Conservation (phyloP, 2,888 invertebrate species). For the Tricholauxania praeusta region DNA sequence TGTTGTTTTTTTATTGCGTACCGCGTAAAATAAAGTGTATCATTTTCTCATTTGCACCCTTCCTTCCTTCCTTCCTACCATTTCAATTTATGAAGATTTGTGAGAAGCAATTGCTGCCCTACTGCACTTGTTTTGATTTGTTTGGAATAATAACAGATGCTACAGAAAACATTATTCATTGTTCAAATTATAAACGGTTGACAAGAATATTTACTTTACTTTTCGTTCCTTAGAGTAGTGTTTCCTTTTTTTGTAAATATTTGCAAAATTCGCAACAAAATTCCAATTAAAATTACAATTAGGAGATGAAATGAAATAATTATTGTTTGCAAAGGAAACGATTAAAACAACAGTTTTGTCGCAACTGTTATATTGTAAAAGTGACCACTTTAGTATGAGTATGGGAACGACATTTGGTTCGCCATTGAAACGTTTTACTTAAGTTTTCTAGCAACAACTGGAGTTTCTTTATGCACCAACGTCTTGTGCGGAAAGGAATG, state of each 20-base stretch:
- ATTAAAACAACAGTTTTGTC: no score
- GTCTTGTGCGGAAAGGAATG: no score
- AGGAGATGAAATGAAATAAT: no score
- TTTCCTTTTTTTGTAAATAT: background rate
- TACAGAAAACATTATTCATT: conserved; percentile 63
- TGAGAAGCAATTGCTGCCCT: conserved; percentile 52
- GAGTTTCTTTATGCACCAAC: no score
- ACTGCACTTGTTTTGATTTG: conserved; percentile 66
- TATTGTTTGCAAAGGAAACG: no score
- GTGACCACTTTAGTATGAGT: no score
- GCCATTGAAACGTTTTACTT: no score
- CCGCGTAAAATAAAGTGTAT: conserved; percentile 66
- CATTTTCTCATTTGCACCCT: conserved; percentile 61
- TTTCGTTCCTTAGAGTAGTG: background rate
- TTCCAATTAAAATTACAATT: no score
- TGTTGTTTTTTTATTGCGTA: conserved; percentile 65
- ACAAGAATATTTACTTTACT: conserved; percentile 54
- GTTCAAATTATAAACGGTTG: conserved; percentile 65
- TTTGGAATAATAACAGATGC: conserved; percentile 67
- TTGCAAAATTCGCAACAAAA: background rate
- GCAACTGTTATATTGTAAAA: no score
- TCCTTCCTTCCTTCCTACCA: conserved; percentile 42
- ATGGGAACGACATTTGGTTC: no score
- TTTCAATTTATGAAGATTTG: conserved; percentile 64
- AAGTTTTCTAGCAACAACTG: no score